Evolutionary conservation across 2,797 vertebrate genomes (phyloP), one percentile per base, ranked within the genome.

Genomic region (Rousettus madagascariensis): DNA sequence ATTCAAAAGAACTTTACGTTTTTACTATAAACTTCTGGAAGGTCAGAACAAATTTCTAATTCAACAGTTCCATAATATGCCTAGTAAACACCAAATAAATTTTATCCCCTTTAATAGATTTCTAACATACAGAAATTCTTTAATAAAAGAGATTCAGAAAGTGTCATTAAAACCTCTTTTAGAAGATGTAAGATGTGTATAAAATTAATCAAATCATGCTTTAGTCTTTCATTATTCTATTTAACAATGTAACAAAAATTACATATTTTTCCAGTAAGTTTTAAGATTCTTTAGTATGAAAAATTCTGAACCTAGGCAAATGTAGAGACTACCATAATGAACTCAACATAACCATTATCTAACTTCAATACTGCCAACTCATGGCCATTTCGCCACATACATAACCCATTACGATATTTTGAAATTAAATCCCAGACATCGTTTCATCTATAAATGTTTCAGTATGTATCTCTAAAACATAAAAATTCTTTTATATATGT

Each of bases 231-330:
- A 83, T 6, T 77, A 38, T 33, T 30, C 20, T 53, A 51, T 38
- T 69, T 69, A 90, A 75, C 46, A 83, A 86, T 28, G 68, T 57
- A 74, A 79, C 22, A 91, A 94, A 94, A 87, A 46, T 43, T 69
- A 53, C 17, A 41, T 26, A 22, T 74, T 86, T 92, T 57, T 77
- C 33, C 19, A 77, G 49, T 17, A 85, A 77, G 20, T 84, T 87
- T n/a, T 53, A 84, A 61, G 30, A 55, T 28, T 85, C 41, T 77
- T 63, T 43, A 61, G 65, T 53, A 74, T 79, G 57, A 17, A 92
- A 88, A 96, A 74, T 86, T 96, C 86, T 90, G 13, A 88, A 91
- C 13, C 46, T 16, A 53, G 7, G 55, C 75, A 91, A 96, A 82
- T 72, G 38, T 2, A 80, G 82, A 82, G 24, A 79, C 49, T 7